phyloP scores from a whole-genome alignment of 2,113 vertebrate species.

The Corythoichthys intestinalis region DNA sequence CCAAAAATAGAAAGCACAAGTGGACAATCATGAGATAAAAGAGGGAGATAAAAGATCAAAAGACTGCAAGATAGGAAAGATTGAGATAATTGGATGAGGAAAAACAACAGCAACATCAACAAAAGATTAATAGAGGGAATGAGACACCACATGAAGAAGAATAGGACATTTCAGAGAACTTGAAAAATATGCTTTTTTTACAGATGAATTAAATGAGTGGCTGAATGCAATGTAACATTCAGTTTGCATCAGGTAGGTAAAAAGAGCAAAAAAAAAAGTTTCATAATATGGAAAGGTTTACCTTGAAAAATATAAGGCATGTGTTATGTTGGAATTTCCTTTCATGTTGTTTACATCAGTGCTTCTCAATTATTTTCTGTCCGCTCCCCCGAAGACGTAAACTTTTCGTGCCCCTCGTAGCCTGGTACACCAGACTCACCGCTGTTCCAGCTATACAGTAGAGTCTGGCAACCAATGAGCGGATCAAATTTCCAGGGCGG shows the following conservation, averaged over 20 bases:
- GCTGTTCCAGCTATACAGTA: too few relatives aligned
- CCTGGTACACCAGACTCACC: too few relatives aligned
- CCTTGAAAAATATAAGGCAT: not conserved
- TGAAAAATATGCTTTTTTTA: conserved; percentile 2
- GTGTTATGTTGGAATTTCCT: not conserved
- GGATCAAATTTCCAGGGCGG: too few relatives aligned
- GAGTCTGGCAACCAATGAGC: too few relatives aligned
- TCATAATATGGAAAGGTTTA: not conserved
- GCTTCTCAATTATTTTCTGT: too few relatives aligned
- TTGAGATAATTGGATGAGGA: conserved; percentile 12
- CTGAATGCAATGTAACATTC: not conserved
- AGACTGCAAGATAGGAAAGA: not conserved
- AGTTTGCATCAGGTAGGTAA: not conserved
- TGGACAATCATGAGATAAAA: conserved; percentile 17
- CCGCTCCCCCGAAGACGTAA: too few relatives aligned
- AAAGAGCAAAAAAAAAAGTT: not conserved
- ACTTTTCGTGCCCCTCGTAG: too few relatives aligned
- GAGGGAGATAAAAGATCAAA: conserved; percentile 11
- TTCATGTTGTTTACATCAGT: not conserved
- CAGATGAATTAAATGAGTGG: not conserved
- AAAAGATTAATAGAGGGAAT: conserved; percentile 2
- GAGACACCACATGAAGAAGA: not conserved
- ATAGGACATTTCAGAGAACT: not conserved
- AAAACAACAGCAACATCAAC: conserved; percentile 1
- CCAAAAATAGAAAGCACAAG: not conserved